A percentile compares a stretch with the other conserved stretches of the same genome.
phyloP scores from a whole-genome alignment of 2,888 invertebrate species.

The Nezara viridula region DNA sequence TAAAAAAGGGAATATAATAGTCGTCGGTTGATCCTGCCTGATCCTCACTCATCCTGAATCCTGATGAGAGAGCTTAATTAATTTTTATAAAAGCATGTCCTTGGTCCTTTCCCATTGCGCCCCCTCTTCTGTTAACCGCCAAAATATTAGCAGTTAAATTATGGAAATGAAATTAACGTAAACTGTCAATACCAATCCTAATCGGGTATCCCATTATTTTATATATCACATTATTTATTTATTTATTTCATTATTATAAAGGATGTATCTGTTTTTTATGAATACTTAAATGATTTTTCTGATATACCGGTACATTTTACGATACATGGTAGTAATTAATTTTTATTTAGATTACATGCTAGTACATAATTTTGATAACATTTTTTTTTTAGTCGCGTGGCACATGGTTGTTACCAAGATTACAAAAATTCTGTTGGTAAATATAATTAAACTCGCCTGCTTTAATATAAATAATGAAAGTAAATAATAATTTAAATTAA shows the following conservation, averaged over 20 bases:
- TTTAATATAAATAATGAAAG: too few species aligned
- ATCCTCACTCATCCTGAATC: neutral
- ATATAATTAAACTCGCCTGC: too few species aligned
- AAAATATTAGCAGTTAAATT: conserved; percentile 40
- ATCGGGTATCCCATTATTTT: neutral
- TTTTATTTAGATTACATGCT: too few species aligned
- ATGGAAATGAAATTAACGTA: conserved; percentile 20
- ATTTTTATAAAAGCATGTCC: conserved; percentile 18
- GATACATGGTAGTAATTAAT: too few species aligned
- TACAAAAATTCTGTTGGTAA: too few species aligned
- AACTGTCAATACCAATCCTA: neutral
- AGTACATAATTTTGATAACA: too few species aligned
- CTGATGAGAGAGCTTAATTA: conserved; percentile 37
- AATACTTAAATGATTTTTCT: too few species aligned
- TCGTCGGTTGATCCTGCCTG: neutral
- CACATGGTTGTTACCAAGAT: too few species aligned
- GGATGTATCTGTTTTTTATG: neutral
- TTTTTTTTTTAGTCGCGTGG: too few species aligned
- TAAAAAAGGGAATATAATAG: conserved; percentile 13
- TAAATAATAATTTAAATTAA: too few species aligned
- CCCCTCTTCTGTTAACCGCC: neutral
- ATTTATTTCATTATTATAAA: neutral
- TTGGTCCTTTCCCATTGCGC: neutral
- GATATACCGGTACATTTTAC: too few species aligned
- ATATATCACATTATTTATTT: too few species aligned